Conservation (phyloP, 1,140 invertebrate species). For the Helicoverpa zea region DNA sequence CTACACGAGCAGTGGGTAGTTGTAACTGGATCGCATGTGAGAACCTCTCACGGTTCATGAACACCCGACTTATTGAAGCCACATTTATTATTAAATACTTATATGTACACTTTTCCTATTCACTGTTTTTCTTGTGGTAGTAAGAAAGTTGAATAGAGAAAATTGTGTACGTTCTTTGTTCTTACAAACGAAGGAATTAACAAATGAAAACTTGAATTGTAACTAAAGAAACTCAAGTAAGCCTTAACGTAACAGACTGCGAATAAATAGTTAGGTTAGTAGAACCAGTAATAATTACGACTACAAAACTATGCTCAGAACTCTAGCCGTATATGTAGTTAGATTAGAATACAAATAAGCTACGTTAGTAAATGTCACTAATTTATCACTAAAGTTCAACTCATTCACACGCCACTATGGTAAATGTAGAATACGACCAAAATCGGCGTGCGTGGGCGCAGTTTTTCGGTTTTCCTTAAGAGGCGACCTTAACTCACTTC, state of each 20-base stretch:
- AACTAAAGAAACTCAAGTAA: no score
- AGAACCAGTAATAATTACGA: no score
- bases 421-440: conserved; percentile 42
- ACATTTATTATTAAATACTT: conserved; percentile 47
- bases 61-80: conserved; percentile 60
- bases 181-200: neutral
- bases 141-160: neutral
- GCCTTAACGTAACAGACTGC: no score
- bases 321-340: no score
- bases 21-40: conserved; percentile 78
- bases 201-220: no score
- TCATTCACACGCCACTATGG: conserved; percentile 41
- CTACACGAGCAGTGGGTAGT: conserved; percentile 41
- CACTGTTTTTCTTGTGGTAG: neutral
- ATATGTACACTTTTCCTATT: conserved; percentile 39
- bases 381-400: conserved; percentile 32
- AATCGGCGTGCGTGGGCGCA: conserved; percentile 53
- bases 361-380: conserved; percentile 23
- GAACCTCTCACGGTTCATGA: conserved; percentile 76
- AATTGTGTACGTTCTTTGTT: neutral
- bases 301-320: no score
- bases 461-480: conserved; percentile 59
- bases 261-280: no score
- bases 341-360: conserved; percentile 3
- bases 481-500: conserved; percentile 55